Evolutionary conservation across 2,797 vertebrate genomes (phyloP).

Genomic region (Crax fasciolata): DNA sequence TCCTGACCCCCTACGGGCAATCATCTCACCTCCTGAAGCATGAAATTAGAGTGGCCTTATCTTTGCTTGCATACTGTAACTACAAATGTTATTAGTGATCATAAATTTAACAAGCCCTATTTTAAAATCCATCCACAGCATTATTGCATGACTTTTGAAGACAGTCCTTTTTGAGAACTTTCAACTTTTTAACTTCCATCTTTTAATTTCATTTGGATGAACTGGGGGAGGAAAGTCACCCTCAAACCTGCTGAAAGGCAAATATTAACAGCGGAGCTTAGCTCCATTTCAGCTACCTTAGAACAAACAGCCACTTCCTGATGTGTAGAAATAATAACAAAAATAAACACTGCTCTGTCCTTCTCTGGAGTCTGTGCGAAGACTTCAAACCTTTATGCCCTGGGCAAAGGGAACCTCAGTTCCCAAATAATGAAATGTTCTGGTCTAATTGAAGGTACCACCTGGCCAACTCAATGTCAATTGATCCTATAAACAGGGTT

Average conservation of each 20-base stretch:
- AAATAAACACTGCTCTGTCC: constrained; percentile 29
- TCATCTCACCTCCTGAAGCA: constrained; percentile 76
- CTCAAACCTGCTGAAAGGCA: constrained; percentile 42
- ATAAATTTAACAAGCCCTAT: constrained; percentile 71
- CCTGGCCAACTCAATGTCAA: background rate
- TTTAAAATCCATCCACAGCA: constrained; percentile 60
- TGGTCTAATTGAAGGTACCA: background rate
- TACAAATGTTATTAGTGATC: constrained; percentile 71
- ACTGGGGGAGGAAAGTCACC: constrained; percentile 22
- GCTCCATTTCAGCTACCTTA: constrained; percentile 31
- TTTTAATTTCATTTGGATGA: constrained; percentile 63
- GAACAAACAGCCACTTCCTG: constrained; percentile 59
- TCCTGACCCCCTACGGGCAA: constrained; percentile 71
- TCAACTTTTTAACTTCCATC: constrained; percentile 18
- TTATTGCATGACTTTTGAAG: constrained; percentile 46
- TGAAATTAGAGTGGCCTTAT: constrained; percentile 79
- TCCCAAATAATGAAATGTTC: background rate
- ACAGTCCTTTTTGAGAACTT: background rate
- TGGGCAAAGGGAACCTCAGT: background rate
- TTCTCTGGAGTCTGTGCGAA: background rate
- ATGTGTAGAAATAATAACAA: constrained; percentile 48
- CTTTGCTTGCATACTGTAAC: constrained; percentile 76
- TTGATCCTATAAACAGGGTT: background rate
- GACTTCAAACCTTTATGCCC: background rate
- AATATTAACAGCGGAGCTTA: constrained; percentile 61